Conservation (phyloP, 1,140 invertebrate species). For the Bacillus rossius region DNA sequence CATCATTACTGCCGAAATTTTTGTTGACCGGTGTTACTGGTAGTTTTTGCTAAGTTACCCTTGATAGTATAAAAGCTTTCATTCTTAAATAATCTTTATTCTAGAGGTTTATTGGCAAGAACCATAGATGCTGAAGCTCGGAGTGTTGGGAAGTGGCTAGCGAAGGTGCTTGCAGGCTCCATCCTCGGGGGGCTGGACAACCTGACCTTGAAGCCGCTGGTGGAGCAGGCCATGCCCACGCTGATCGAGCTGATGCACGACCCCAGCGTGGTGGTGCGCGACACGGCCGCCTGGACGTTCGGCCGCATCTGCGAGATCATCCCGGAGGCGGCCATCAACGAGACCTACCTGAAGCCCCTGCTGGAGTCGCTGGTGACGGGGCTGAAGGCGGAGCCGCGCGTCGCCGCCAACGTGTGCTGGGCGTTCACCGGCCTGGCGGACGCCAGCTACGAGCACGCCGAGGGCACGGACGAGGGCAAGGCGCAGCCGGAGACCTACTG, state of each 20-base stretch:
- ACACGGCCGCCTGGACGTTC: constrained; percentile 98
- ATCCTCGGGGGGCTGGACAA: constrained; percentile 92
- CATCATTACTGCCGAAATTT: no score
- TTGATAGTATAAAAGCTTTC: no score
- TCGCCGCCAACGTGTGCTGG: constrained; percentile 99
- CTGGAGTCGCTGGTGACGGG: constrained; percentile 87
- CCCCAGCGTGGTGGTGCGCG: constrained; percentile 84
- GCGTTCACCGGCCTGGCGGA: constrained; percentile 97
- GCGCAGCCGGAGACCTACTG: constrained; percentile 89
- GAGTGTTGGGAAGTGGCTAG: no score
- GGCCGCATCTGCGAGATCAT: constrained; percentile 96
- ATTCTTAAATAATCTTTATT: no score
- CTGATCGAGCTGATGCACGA: constrained; percentile 94
- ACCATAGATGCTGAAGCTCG: no score
- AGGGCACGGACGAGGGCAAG: constrained; percentile 54
- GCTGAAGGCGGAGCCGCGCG: constrained; percentile 86
- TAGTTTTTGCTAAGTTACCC: no score
- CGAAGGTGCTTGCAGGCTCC: no score
- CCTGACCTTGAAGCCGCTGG: constrained; percentile 81
- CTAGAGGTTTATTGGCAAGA: no score
- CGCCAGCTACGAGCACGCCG: constrained; percentile 83
- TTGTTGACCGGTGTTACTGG: no score
- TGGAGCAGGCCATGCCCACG: constrained; percentile 94
- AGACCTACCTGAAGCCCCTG: constrained; percentile 75
- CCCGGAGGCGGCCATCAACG: constrained; percentile 92